Base-by-base conservation (phyloP, 2,888 invertebrate species). In the Spilarctia lutea region DNA sequence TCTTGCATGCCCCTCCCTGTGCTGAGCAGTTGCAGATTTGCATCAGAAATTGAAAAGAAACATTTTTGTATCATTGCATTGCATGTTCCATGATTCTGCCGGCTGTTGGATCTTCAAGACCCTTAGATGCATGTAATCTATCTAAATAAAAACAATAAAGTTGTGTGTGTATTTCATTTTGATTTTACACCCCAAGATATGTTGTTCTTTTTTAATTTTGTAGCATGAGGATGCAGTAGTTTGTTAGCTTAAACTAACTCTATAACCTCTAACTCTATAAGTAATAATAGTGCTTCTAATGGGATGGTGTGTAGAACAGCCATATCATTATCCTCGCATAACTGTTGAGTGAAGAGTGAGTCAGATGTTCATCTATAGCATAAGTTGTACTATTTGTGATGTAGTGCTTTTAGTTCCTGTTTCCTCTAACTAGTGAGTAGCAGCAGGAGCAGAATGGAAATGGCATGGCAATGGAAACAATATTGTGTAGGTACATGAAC, bases 1-100 rank as follows among this genome's bases (percentile, higher is more conserved):
- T 73, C 72, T 75, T 75, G 75, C 75, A 75, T 75, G 75, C 75
- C 70, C 68, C 56, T 56, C 42, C 68, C 66, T 69, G 56, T 70
- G 42, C 69, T 66, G 75, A 45, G 66, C 66, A 24, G 63, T 52
- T 45, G 72, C 75, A 42, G 68, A 42, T 68, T 63, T 52, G 35
- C 45, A n/a, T 65, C 45, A 65, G 18, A 56, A 35, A 66, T 27
- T 52, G 13, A 63, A 33, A 67, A 71, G 71, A 63, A 60, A 48
- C 70, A 63, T 63, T 48, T 39, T n/a, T 65, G 27, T n/a, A 56
- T 67, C 24, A 30, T 52, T 35, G n/a, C n/a, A n/a, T 45, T 69
- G 73, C 73, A 69, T 69, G 69, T 33, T 52, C 16, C 56, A 68
- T 73, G 56, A 39, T 56, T 24, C n/a, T 42, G 27, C 4, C n/a